A percentile compares a stretch with the other conserved stretches of the same genome.
These are phyloP conservation scores for Tetrapedia diversipes DNA, from an alignment of 2,888 invertebrate species.

Conservation along the genomic window DNA sequence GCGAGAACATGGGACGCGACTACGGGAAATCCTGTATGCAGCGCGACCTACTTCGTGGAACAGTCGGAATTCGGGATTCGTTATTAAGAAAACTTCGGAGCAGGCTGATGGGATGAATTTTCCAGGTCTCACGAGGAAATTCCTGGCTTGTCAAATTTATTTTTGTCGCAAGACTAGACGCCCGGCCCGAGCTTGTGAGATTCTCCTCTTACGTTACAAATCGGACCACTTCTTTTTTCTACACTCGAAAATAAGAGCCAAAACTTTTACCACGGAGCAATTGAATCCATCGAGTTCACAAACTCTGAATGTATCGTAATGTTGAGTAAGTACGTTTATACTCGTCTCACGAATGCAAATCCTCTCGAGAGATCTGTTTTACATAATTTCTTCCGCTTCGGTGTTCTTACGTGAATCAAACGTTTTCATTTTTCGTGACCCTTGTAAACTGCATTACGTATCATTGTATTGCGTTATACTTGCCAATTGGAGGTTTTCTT, in stretches of 20 bases:
- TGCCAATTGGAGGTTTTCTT: conserved; percentile 8
- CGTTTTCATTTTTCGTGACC: too few relatives aligned
- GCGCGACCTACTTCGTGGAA: conserved; percentile 58
- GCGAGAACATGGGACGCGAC: conserved; percentile 23
- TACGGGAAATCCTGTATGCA: conserved; percentile 53
- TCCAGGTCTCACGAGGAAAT: conserved; percentile 18
- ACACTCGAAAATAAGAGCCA: neutral
- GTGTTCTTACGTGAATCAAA: too few relatives aligned
- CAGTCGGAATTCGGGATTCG: conserved; percentile 62
- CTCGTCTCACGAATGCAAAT: neutral
- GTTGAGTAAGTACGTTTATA: neutral
- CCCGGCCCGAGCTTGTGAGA: neutral
- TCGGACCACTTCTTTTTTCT: neutral
- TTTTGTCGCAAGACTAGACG: conserved; percentile 22
- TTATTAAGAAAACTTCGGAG: conserved; percentile 68
- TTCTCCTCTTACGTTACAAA: neutral
- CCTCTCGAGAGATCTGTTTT: neutral
- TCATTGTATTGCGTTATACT: neutral
- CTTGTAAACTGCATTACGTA: neutral
- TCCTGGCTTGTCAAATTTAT: conserved; percentile 51
- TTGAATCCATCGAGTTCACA: too few relatives aligned
- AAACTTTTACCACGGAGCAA: neutral
- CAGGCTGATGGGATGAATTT: conserved; percentile 57
- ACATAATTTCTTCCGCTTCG: neutral
- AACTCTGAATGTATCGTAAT: neutral